Evolutionary conservation across 2,797 vertebrate species (phyloP).

Genomic region (Urosaurus nigricauda): DNA sequence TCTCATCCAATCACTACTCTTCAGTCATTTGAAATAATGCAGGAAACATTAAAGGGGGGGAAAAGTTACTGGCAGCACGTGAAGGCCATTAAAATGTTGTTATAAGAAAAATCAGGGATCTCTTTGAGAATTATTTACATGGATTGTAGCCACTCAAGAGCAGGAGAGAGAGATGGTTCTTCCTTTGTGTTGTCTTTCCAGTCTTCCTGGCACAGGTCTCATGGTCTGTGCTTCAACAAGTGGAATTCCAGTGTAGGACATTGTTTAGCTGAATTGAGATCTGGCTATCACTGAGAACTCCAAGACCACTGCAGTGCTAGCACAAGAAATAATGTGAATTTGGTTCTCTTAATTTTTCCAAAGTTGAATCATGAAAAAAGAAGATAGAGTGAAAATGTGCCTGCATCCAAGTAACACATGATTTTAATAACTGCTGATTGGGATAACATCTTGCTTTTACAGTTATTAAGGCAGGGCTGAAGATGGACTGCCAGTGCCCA

Average conservation of each 20-base stretch:
- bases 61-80: neutral
- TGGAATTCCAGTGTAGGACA: neutral
- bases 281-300: neutral
- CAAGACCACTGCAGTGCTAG: neutral
- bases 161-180: conserved; percentile 28
- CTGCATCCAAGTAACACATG: neutral
- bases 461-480: too few species aligned
- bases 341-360: neutral
- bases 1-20: neutral
- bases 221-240: neutral
- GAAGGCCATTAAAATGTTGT: neutral
- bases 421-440: neutral
- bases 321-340: neutral
- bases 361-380: neutral
- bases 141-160: neutral
- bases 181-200: neutral
- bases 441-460: neutral
- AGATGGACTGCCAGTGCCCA: too few species aligned
- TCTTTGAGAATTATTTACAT: conserved; percentile 1
- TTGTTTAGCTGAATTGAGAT: conserved; percentile 27
- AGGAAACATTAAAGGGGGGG: neutral
- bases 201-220: neutral
- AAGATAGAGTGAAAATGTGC: neutral
- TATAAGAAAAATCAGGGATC: neutral
- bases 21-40: neutral